Conservation (phyloP, 2,888 invertebrate species). For the Malachius bipustulatus region DNA sequence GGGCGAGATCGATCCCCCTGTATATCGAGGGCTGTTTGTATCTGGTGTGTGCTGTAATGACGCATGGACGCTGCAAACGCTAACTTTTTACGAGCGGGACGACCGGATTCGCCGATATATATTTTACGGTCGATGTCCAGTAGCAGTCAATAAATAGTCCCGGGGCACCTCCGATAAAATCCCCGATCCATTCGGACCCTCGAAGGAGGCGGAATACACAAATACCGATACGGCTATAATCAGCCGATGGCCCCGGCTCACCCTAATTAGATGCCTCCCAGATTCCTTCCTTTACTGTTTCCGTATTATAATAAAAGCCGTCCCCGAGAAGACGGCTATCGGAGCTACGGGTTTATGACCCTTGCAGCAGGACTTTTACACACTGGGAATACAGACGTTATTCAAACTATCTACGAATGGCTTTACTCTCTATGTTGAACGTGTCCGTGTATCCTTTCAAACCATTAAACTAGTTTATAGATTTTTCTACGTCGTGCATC, state of each 20-base stretch:
- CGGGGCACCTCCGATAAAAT: slow-evolving; percentile 30
- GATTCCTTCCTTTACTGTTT: slow-evolving; percentile 19
- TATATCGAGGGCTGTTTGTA: slow-evolving; percentile 29
- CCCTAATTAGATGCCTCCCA: slow-evolving; percentile 28
- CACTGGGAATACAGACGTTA: no score
- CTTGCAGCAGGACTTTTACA: no score
- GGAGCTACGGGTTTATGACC: no score
- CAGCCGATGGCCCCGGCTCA: slow-evolving; percentile 28
- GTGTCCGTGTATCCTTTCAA: no score
- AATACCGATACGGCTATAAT: slow-evolving; percentile 27
- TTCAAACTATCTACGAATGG: no score
- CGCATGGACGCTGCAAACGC: slow-evolving; percentile 25
- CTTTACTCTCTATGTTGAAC: no score
- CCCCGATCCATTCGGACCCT: slow-evolving; percentile 26
- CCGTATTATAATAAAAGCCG: slow-evolving; percentile 8
- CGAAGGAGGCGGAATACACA: slow-evolving; percentile 34
- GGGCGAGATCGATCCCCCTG: no score
- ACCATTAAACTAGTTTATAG: no score
- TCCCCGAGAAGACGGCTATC: no score
- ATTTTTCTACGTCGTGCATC: no score
- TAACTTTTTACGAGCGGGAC: slow-evolving; percentile 34
- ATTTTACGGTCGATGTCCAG: slow-evolving; percentile 40
- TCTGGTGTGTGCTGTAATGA: slow-evolving; percentile 36
- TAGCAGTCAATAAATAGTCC: slow-evolving; percentile 38
- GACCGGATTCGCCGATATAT: slow-evolving; percentile 31